Evolutionary conservation across 1,140 invertebrate species (phyloP), one percentile per base, ranked within the genome.

Genomic region (Aphis gossypii): DNA sequence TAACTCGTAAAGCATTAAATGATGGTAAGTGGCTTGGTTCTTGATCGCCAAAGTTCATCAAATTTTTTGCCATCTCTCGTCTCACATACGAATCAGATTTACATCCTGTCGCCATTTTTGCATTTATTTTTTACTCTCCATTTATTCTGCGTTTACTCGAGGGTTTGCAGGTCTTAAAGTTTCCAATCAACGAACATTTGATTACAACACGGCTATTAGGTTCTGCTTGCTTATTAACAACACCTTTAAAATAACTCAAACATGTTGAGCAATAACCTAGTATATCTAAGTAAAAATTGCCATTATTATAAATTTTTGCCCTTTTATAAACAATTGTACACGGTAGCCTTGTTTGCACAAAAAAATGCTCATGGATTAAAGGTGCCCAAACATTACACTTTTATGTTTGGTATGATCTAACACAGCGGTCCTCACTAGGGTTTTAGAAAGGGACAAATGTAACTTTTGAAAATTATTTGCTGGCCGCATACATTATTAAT

Each of bases 311-410:
- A 4, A 87, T 48, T 48, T 87, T 87, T 46, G 84, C 84, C 35
- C 25, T 48, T 87, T 87, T 87, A 87, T 87, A 87, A 46, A n/a
- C 84, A 30, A 87, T 87, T 87, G 44, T 41, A 48, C 44, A 87
- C 4, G 84, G 20, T n/a, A 87, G 44, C 18, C 44, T 25, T n/a
- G 84, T 87, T 48, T 87, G 84, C 30, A 48, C 84, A 48, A 48
- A 87, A 87, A 87, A 87, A 48, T 87, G 44, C 6, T 87, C 84
- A 87, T 87, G 44, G 14, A 87, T 87, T n/a, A 87, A 30, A 30
- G 84, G 25, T 30, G 84, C 18, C 84, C 84, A 87, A 14, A 46
- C 9, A 48, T 48, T 46, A 41, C 5, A 14, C 35, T 87, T 87
- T 48, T 48, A 87, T 46, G 30, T 48, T 8, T 30, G 25, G 21